A percentile compares a stretch with the other conserved stretches of the same genome.
Evolutionary conservation across 2,113 vertebrate species (phyloP).

Genomic region (Mustela lutreola): DNA sequence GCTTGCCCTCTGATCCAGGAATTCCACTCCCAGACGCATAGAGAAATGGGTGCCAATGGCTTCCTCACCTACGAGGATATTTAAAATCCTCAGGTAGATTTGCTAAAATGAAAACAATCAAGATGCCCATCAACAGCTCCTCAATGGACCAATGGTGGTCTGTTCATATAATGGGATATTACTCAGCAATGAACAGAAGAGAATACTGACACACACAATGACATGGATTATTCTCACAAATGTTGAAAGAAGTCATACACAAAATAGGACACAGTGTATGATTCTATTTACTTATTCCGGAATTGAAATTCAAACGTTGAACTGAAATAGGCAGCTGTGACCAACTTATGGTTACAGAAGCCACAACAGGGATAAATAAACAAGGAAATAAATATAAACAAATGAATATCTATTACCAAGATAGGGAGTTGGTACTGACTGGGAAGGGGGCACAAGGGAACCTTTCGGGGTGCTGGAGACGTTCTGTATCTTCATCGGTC

Average conservation of each 20-base stretch:
- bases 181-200: background rate
- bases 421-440: background rate
- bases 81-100: background rate
- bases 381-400: background rate
- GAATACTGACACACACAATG: rapidly evolving
- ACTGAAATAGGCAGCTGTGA: background rate
- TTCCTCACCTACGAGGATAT: background rate
- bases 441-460: background rate
- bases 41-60: background rate
- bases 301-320: background rate
- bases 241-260: background rate
- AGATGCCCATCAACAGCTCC: background rate
- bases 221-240: background rate
- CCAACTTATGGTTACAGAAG: background rate
- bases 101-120: background rate
- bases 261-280: background rate
- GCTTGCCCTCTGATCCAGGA: background rate
- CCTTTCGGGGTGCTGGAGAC: background rate
- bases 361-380: background rate
- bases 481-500: background rate
- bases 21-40: background rate
- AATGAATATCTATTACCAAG: background rate
- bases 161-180: background rate
- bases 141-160: background rate
- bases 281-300: background rate